Evolutionary conservation across 2,797 vertebrate species (phyloP).

Genomic region (Brachyalestes nurse): DNA sequence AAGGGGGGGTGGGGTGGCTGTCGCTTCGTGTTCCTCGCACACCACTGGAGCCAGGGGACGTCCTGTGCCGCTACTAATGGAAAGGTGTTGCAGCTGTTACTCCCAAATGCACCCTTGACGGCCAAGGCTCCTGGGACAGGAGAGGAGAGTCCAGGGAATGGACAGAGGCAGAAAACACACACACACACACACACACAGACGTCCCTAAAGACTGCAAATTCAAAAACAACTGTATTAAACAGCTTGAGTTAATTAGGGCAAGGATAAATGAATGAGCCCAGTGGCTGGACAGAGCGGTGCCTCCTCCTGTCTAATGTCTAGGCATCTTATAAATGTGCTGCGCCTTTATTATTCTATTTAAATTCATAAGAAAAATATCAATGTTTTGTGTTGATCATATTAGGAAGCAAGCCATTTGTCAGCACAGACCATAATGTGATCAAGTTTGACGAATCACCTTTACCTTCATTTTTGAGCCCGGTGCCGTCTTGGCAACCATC

Average conservation of each 20-base stretch:
- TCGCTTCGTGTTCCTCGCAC: conserved; percentile 57
- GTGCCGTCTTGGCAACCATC: neutral
- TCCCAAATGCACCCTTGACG: conserved; percentile 17
- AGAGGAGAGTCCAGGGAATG: neutral
- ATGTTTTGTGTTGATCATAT: too few relatives aligned
- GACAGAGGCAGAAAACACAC: neutral
- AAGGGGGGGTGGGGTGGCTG: conserved; percentile 30
- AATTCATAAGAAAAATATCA: neutral
- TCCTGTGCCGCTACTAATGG: conserved; percentile 42
- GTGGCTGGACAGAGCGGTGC: conserved; percentile 15
- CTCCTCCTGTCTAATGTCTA: neutral
- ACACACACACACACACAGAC: too few relatives aligned
- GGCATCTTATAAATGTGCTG: conserved; percentile 8
- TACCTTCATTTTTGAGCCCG: neutral
- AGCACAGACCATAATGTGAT: neutral
- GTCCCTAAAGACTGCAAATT: neutral
- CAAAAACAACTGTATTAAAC: conserved; percentile 33
- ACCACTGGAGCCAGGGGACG: conserved; percentile 50
- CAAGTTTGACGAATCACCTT: neutral
- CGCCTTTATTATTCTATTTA: conserved; percentile 6
- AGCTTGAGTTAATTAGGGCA: conserved; percentile 28
- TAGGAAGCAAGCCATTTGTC: neutral
- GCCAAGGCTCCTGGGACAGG: conserved; percentile 9
- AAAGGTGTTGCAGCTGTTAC: conserved; percentile 53
- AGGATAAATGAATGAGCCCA: conserved; percentile 14